Conservation (phyloP, 2,113 vertebrate species). For the Capricornis sumatraensis region DNA sequence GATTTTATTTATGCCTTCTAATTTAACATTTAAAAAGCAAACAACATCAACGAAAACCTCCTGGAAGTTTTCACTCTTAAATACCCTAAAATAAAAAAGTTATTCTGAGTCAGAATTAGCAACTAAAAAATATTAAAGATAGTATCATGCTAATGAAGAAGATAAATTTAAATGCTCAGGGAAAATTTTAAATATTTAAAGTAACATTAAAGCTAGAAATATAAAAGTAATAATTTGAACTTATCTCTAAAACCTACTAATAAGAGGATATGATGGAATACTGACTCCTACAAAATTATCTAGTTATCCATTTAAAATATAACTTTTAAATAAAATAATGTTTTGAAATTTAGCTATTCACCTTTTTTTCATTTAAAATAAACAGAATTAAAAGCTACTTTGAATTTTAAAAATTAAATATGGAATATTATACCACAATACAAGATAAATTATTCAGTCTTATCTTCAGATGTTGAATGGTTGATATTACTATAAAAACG, state of each 20-base stretch:
- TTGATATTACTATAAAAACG: not conserved
- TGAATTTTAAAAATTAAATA: not conserved
- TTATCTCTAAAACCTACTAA: not conserved
- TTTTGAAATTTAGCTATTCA: not conserved
- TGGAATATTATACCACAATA: not conserved
- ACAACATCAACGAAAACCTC: not conserved
- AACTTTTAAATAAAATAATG: not conserved
- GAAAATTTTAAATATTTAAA: not conserved
- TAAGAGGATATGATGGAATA: not conserved
- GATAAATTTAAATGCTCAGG: not conserved
- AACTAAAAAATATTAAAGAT: not conserved
- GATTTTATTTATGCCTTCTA: not conserved
- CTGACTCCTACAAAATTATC: not conserved
- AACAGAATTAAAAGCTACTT: not conserved
- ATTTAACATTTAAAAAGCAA: not conserved
- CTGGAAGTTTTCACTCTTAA: not conserved
- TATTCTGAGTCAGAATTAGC: not conserved
- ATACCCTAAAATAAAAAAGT: not conserved
- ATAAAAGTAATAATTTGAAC: not conserved
- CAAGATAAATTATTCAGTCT: not conserved
- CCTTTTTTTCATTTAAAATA: not conserved
- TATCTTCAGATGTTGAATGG: not conserved
- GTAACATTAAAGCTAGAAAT: not conserved
- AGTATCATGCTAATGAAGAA: not conserved
- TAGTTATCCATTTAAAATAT: not conserved